Conservation (phyloP, 1,140 invertebrate species). For the Drosophila rhopaloa region DNA sequence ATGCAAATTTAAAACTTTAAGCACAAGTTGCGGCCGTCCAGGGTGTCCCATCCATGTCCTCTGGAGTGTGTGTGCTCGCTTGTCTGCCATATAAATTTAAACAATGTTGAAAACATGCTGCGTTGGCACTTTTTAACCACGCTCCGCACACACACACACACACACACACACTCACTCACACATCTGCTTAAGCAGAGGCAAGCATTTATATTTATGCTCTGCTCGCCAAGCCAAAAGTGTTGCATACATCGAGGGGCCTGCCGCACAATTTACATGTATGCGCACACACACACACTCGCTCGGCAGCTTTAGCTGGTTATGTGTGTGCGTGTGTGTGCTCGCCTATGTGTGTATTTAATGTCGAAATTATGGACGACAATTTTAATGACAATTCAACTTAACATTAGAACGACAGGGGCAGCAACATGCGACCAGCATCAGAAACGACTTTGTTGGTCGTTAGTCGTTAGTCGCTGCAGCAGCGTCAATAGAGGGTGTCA, state of each 20-base stretch:
- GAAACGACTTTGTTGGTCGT: slow-evolving; percentile 74
- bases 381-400: slow-evolving; percentile 83
- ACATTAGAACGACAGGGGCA: slow-evolving; percentile 69
- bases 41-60: slow-evolving; percentile 44
- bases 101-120: slow-evolving; percentile 83
- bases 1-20: slow-evolving; percentile 81
- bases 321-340: slow-evolving; percentile 21
- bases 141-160: slow-evolving; percentile 53
- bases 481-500: slow-evolving; percentile 29
- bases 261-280: slow-evolving; percentile 72
- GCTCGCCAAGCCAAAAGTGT: slow-evolving; percentile 67
- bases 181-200: slow-evolving; percentile 40
- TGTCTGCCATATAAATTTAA: slow-evolving; percentile 81
- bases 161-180: slow-evolving; percentile 18
- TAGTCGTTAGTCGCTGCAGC: slow-evolving; percentile 69
- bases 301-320: slow-evolving; percentile 13
- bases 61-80: slow-evolving; percentile 38
- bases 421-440: slow-evolving; percentile 73
- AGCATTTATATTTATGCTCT: slow-evolving; percentile 81
- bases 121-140: slow-evolving; percentile 82
- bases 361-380: slow-evolving; percentile 83
- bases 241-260: slow-evolving; percentile 61
- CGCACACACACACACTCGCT: neutral
- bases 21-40: slow-evolving; percentile 63
- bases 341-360: slow-evolving; percentile 76